Evolutionary conservation across 2,888 invertebrate species (phyloP).

Genomic region (Apodemia duryi): DNA sequence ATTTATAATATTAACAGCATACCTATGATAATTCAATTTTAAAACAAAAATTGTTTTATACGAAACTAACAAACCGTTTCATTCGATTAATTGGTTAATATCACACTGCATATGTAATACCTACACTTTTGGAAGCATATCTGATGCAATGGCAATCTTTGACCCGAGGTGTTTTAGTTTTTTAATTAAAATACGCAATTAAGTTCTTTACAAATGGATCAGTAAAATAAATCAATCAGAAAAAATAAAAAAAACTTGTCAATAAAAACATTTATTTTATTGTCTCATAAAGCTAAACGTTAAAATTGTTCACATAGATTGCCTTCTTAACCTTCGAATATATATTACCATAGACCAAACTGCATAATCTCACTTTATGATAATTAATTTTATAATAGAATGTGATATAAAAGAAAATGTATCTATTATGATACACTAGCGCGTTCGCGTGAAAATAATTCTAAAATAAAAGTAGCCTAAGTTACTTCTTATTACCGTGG

Average conservation of each 20-base stretch:
- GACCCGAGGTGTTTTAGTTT: neutral
- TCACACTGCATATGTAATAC: too few relatives aligned
- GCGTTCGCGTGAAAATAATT: too few relatives aligned
- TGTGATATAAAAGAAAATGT: neutral
- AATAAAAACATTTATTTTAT: neutral
- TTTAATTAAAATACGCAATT: neutral
- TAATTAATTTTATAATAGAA: neutral
- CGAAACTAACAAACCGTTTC: too few relatives aligned
- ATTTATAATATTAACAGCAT: too few relatives aligned
- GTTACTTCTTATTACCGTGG: too few relatives aligned
- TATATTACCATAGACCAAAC: neutral
- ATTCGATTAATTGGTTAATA: too few relatives aligned
- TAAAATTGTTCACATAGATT: neutral
- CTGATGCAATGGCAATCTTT: neutral
- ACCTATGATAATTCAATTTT: too few relatives aligned
- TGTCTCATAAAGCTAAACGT: neutral
- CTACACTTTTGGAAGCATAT: too few relatives aligned
- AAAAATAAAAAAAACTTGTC: neutral
- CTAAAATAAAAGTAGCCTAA: too few relatives aligned
- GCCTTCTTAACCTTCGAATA: neutral
- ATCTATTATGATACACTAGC: neutral
- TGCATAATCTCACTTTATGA: neutral
- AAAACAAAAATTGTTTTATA: too few relatives aligned
- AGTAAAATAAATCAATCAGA: neutral
- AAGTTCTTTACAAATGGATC: neutral